Evolutionary conservation across 2,113 vertebrate species (phyloP).

Genomic region (Apus apus): DNA sequence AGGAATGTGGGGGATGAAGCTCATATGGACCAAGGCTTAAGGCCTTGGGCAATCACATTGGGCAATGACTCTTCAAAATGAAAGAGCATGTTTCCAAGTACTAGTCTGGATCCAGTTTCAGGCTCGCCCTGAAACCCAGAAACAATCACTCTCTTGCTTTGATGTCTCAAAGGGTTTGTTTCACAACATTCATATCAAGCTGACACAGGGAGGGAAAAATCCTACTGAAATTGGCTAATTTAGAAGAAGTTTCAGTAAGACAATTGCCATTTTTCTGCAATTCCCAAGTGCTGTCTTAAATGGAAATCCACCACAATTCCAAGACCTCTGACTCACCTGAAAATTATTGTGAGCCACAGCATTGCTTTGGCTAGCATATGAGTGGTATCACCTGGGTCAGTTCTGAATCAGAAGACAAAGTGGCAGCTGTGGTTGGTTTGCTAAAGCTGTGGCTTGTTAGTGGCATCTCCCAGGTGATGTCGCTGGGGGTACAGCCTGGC

Average conservation of each 20-base stretch:
- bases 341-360: not conserved
- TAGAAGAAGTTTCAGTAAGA: not conserved
- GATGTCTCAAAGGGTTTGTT: constrained; percentile 40
- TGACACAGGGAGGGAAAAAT: not conserved
- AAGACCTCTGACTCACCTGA: not conserved
- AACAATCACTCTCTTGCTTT: constrained; percentile 7
- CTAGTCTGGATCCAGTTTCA: constrained; percentile 3
- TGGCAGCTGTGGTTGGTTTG: not conserved
- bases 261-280: not conserved
- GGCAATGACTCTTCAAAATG: constrained; percentile 12
- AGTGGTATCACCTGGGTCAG: not conserved
- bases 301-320: not conserved
- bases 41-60: constrained; percentile 21
- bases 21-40: not conserved
- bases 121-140: not conserved
- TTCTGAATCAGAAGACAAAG: not conserved
- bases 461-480: not conserved
- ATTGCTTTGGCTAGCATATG: not conserved
- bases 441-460: not conserved
- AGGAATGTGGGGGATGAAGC: not conserved
- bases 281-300: not conserved
- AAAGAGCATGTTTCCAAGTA: not conserved
- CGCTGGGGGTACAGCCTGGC: not conserved
- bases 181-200: constrained; percentile 28
- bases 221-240: constrained; percentile 31